Evolutionary conservation across 2,888 invertebrate species (phyloP).

Genomic region (Agriopis aurantiaria): DNA sequence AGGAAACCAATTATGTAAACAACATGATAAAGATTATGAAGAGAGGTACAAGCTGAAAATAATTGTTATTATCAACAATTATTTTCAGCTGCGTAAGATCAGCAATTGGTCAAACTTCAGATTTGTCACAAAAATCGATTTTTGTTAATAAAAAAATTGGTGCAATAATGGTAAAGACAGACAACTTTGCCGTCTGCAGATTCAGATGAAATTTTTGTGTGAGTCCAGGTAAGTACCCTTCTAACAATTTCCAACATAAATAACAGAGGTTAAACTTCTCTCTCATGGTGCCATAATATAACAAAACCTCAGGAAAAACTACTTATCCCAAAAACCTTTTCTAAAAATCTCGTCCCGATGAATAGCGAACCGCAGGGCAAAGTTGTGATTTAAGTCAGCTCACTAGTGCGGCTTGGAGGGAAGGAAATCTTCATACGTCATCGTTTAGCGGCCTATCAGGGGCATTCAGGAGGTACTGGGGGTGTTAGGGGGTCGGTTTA

Average conservation of each 20-base stretch:
- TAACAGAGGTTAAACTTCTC: slow-evolving; percentile 6
- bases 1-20: too few species aligned
- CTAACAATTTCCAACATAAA: neutral
- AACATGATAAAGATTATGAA: too few species aligned
- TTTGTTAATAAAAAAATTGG: too few species aligned
- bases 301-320: slow-evolving; percentile 24
- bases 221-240: neutral
- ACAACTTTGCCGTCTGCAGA: too few species aligned
- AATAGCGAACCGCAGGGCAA: slow-evolving; percentile 20
- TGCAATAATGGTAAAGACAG: too few species aligned
- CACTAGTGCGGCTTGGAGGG: slow-evolving; percentile 24
- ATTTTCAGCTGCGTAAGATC: too few species aligned
- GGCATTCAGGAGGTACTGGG: slow-evolving; percentile 22
- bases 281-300: slow-evolving; percentile 6
- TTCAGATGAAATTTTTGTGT: too few species aligned
- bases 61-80: too few species aligned
- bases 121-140: too few species aligned
- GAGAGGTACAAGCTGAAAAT: too few species aligned
- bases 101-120: too few species aligned
- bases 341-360: slow-evolving; percentile 28
- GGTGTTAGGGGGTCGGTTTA: slow-evolving; percentile 44
- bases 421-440: slow-evolving; percentile 49
- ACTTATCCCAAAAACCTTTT: slow-evolving; percentile 25
- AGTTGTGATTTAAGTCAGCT: slow-evolving; percentile 33
- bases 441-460: slow-evolving; percentile 47